Conservation (phyloP, 2,797 vertebrate species). For the Intellagama lesueurii region DNA sequence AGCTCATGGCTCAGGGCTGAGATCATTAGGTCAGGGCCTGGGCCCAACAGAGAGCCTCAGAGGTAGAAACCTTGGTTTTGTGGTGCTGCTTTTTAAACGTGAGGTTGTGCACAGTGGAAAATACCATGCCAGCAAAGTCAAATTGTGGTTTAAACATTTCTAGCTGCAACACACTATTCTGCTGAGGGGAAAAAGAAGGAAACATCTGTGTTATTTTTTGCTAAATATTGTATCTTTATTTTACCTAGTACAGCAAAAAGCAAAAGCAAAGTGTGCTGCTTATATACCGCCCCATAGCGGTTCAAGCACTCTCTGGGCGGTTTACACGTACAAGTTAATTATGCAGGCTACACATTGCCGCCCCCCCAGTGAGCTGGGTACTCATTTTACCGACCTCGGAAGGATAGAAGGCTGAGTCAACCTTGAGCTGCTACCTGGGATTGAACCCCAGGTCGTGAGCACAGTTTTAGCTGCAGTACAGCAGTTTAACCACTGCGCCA, state of each 20-base stretch:
- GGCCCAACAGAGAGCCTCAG: slow-evolving; percentile 1
- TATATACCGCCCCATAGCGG: too few species aligned
- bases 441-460: too few species aligned
- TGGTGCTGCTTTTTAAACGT: slow-evolving; percentile 48
- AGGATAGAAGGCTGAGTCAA: too few species aligned
- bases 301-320: too few species aligned
- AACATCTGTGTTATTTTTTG: slow-evolving; percentile 70
- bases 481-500: too few species aligned
- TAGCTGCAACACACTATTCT: slow-evolving; percentile 60
- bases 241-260: background rate
- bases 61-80: slow-evolving; percentile 32
- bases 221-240: slow-evolving; percentile 46
- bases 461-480: too few species aligned
- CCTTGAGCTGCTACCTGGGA: too few species aligned
- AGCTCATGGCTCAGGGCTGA: background rate
- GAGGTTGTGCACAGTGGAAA: slow-evolving; percentile 51
- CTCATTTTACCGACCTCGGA: too few species aligned
- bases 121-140: slow-evolving; percentile 43
- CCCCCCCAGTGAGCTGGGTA: too few species aligned
- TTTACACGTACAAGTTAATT: too few species aligned
- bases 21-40: background rate
- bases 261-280: too few species aligned
- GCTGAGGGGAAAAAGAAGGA: slow-evolving; percentile 58
- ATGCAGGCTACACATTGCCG: too few species aligned
- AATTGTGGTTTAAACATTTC: slow-evolving; percentile 54